These are phyloP conservation scores for Cosmia trapezina DNA, from an alignment of 2,888 invertebrate species.

Conservation along the genomic window DNA sequence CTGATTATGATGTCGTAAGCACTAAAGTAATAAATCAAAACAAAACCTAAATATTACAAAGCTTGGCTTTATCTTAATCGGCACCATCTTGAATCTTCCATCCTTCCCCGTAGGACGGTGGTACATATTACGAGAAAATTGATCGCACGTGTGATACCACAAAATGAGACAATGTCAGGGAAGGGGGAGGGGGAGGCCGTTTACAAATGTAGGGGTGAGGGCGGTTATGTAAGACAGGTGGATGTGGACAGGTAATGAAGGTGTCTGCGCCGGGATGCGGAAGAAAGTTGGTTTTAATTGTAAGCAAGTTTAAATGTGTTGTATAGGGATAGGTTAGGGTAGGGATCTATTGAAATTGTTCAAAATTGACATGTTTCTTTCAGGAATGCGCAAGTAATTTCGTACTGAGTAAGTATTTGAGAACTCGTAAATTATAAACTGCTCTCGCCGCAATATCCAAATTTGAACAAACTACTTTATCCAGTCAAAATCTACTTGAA, in stretches of 20 bases:
- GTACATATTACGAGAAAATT: conserved; percentile 16
- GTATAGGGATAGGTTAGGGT: neutral
- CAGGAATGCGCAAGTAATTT: neutral
- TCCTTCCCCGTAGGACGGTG: neutral
- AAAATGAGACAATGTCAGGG: conserved; percentile 16
- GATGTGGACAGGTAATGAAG: conserved; percentile 10
- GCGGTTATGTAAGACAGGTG: neutral
- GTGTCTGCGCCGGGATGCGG: neutral
- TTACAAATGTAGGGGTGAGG: neutral
- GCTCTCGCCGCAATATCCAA: neutral
- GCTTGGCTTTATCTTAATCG: conserved; percentile 3
- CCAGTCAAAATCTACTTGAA: neutral
- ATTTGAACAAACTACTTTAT: neutral
- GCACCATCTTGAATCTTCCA: conserved; percentile 7
- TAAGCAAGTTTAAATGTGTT: neutral
- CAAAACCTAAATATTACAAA: neutral
- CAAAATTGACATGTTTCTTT: neutral
- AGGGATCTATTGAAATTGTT: neutral
- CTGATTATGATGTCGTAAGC: neutral
- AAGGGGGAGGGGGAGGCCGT: neutral
- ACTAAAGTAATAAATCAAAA: neutral
- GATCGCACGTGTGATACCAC: conserved; percentile 46
- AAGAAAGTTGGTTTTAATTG: neutral
- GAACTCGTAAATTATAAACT: neutral
- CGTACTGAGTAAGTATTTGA: neutral